Conservation (phyloP, 2,888 invertebrate genomes). For the Pristionchus maxplancki region DNA sequence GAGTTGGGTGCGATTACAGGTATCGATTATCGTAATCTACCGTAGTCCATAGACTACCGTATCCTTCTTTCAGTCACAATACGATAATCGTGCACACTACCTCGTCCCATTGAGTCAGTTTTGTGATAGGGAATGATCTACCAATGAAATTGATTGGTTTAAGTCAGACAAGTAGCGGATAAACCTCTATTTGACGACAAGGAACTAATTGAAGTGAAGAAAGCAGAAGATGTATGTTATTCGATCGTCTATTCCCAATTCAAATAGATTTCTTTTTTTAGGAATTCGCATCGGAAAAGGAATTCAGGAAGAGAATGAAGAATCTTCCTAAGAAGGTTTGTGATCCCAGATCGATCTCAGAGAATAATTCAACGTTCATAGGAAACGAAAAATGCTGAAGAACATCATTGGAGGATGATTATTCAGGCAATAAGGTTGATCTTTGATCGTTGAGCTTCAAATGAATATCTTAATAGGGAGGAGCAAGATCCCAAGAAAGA, state of each 20-base stretch:
- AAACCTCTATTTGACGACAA: neutral
- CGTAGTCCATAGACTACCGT: neutral
- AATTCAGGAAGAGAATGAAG: slow-evolving; percentile 5
- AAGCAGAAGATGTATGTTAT: neutral
- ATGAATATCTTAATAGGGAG: neutral
- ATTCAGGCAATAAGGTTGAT: neutral
- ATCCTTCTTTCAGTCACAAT: neutral
- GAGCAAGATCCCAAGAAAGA: neutral
- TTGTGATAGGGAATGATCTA: neutral
- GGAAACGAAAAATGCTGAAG: neutral
- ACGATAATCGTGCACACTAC: neutral
- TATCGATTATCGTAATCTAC: neutral
- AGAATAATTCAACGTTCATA: neutral
- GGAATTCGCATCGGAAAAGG: slow-evolving; percentile 2
- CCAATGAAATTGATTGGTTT: neutral
- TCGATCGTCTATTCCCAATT: neutral
- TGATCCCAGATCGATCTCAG: neutral
- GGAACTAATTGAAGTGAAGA: neutral
- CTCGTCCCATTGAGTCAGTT: neutral
- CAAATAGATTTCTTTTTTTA: neutral
- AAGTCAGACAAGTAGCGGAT: neutral
- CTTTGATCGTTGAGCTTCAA: neutral
- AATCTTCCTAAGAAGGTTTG: neutral
- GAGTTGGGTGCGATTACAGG: neutral
- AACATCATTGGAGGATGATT: neutral